Conservation (phyloP, 1,140 invertebrate genomes). For the Drosophila guanche region DNA sequence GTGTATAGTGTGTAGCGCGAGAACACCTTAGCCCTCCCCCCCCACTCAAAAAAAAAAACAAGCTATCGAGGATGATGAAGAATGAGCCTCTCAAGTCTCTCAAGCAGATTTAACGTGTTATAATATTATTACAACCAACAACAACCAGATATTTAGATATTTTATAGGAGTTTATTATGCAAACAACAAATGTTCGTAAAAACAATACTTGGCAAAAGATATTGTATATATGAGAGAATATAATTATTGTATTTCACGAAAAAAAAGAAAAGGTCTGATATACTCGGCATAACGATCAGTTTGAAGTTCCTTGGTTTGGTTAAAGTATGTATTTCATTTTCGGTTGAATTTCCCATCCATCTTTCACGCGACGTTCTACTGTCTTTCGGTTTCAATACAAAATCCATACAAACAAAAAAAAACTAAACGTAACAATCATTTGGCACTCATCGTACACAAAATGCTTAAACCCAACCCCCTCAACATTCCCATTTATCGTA, state of each 20-base stretch:
- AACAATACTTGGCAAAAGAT: slow-evolving; percentile 23
- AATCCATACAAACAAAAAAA: not conserved
- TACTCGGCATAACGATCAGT: slow-evolving; percentile 3
- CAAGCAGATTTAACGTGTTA: slow-evolving; percentile 13
- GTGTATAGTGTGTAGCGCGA: slow-evolving; percentile 6
- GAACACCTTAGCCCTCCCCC: not conserved
- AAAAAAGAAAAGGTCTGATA: too few species aligned
- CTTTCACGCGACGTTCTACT: slow-evolving; percentile 1
- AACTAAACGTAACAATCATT: too few species aligned
- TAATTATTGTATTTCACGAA: slow-evolving; percentile 10
- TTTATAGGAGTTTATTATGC: slow-evolving; percentile 69
- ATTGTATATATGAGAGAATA: slow-evolving; percentile 33
- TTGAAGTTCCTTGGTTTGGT: slow-evolving; percentile 8
- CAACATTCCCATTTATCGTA: slow-evolving; percentile 32
- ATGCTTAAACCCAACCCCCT: slow-evolving; percentile 13
- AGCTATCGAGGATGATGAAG: slow-evolving; percentile 1
- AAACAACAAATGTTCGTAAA: slow-evolving; percentile 33
- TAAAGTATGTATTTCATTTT: slow-evolving; percentile 11
- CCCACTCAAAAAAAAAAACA: not conserved
- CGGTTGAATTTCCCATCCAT: slow-evolving; percentile 20
- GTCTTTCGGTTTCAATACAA: slow-evolving; percentile 5
- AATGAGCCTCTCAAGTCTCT: not conserved
- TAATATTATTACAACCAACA: not conserved
- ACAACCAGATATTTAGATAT: slow-evolving; percentile 35
- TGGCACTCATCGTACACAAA: slow-evolving; percentile 10